Evolutionary conservation across 1,140 invertebrate genomes (phyloP), one percentile per base, ranked within the genome.

Genomic region (Chironomus tepperi): DNA sequence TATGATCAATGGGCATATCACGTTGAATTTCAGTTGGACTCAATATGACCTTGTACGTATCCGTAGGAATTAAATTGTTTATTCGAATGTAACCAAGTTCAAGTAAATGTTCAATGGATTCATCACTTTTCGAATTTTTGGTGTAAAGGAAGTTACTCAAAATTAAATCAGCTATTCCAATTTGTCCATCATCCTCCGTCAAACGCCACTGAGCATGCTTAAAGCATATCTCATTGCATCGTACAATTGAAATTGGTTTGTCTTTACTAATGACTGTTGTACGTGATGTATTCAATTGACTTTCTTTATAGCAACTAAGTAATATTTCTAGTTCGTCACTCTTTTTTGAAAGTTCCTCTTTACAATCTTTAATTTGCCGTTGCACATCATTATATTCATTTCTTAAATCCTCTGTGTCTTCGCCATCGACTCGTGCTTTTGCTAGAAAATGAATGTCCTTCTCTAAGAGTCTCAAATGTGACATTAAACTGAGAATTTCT

Each of bases 171-270:
- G 97, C 93, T 77, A 99, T 96, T 73, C 96, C 97, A 73, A 99
- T 89, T 82, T 98, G 97, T 0, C 98, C 97, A 86, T 99, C 97
- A 7, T 93, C 91, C 83, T 99, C 96, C 0, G 97, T 99, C 24
- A 99, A 87, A 74, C 96, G 84, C 98, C 98, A 99, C 77, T 96
- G 92, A n/a, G 97, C 97, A 82, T 97, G 94, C 83, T 98, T 98
- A 81, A 99, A 99, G 82, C 95, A 98, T 77, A 99, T 98, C 85
- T 99, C 97, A 81, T 96, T 97, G 21, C 94, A 89, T 67, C 96
- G 85, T 8, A 95, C 91, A 43, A 95, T 90, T 2, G 89, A 89
- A 0, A 90, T 87, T 10, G 89, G 88, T 77, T 90, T 89, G 77
- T 90, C 88, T 76, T 88, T 86, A 76, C 87, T 87, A 43, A 87